These are phyloP conservation scores for Anguilla japonica DNA, from an alignment of 2,113 vertebrate genomes.

Conservation along the genomic window DNA sequence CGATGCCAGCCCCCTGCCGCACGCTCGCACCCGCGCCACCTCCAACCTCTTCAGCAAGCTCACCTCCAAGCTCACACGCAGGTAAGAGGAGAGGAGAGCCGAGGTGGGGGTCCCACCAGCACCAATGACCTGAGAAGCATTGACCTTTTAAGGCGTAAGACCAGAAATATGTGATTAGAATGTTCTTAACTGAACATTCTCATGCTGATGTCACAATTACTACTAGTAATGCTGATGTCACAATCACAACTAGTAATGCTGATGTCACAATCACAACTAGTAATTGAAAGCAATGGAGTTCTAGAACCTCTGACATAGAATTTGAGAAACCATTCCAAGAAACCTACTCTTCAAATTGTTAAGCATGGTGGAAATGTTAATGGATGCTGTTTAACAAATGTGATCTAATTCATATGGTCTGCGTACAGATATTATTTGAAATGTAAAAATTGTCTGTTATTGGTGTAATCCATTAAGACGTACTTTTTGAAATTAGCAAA, in stretches of 20 bases:
- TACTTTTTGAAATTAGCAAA: neutral
- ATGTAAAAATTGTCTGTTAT: neutral
- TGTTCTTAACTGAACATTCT: no score
- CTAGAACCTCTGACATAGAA: neutral
- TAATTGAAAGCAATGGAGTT: neutral
- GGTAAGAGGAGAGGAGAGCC: conserved; percentile 72
- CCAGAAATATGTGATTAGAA: no score
- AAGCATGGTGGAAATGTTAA: neutral
- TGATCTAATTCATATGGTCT: no score
- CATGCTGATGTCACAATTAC: no score
- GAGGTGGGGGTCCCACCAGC: neutral
- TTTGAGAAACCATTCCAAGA: neutral
- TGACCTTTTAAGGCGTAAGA: no score
- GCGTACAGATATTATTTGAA: neutral
- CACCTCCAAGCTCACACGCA: conserved; percentile 90
- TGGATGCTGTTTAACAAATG: neutral
- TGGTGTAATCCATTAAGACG: neutral
- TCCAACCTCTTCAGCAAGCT: conserved; percentile 90
- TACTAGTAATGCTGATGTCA: no score
- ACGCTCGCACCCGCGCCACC: conserved; percentile 79
- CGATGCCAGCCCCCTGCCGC: conserved; percentile 75
- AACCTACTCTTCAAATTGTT: neutral
- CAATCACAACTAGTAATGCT: no score
- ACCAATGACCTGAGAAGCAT: no score
- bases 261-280: neutral